Percentiles rank a stretch among this genome's conserved stretches.
Evolutionary conservation across 2,888 invertebrate genomes (phyloP).

Genomic region (Nymphalis polychloros): DNA sequence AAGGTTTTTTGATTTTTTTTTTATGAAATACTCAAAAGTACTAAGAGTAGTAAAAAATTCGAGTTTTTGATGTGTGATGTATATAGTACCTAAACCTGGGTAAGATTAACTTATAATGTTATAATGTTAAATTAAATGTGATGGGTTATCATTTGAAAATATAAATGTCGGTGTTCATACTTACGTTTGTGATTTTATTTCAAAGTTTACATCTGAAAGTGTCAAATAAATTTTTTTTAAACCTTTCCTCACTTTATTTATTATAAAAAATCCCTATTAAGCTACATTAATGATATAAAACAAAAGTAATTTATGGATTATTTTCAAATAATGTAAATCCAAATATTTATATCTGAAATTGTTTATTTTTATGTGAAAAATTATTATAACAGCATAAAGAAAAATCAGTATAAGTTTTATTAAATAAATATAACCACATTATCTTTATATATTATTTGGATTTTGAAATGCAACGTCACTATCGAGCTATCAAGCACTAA

Average conservation of each 20-base stretch:
- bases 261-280: too few relatives aligned
- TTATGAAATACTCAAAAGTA: conserved; percentile 24
- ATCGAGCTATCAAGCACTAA: too few relatives aligned
- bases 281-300: too few relatives aligned
- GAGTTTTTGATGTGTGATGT: not conserved
- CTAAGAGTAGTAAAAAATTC: not conserved
- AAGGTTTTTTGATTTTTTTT: conserved; percentile 20
- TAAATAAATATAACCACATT: too few relatives aligned
- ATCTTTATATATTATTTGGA: too few relatives aligned
- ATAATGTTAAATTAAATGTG: conserved; percentile 16
- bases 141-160: conserved; percentile 28
- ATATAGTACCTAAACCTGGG: not conserved
- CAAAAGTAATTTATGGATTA: too few relatives aligned
- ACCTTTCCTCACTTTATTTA: conserved; percentile 6
- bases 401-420: too few relatives aligned
- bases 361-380: too few relatives aligned
- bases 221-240: conserved; percentile 35
- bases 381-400: too few relatives aligned
- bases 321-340: too few relatives aligned
- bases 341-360: too few relatives aligned
- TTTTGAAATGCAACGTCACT: too few relatives aligned
- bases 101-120: not conserved
- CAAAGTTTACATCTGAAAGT: conserved; percentile 26
- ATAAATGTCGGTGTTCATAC: conserved; percentile 22
- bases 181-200: conserved; percentile 16